Percentiles rank a stretch among this genome's conserved stretches.
phyloP scores from a whole-genome alignment of 2,113 vertebrate species.

The Channa maculata region DNA sequence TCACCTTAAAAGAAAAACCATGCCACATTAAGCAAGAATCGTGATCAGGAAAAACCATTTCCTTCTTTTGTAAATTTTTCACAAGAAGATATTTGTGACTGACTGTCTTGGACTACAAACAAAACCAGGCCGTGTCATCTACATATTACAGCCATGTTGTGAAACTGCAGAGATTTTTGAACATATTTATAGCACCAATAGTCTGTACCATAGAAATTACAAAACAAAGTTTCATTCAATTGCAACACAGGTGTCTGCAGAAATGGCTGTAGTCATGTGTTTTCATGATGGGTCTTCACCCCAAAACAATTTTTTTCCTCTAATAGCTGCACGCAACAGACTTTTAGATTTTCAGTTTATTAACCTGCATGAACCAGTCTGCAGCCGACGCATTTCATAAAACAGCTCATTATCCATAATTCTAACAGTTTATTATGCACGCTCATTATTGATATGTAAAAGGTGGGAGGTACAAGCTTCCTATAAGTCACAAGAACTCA shows the following conservation, averaged over 20 bases:
- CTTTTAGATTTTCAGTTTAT: too few relatives aligned
- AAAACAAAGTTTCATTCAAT: constrained; percentile 49
- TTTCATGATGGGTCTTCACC: constrained; percentile 46
- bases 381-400: too few relatives aligned
- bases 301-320: constrained; percentile 35
- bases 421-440: too few relatives aligned
- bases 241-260: constrained; percentile 59
- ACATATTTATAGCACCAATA: constrained; percentile 79
- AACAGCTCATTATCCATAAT: too few relatives aligned
- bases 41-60: constrained; percentile 78
- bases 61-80: constrained; percentile 43
- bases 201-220: constrained; percentile 66
- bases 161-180: constrained; percentile 84
- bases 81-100: constrained; percentile 72
- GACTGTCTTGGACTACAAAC: constrained; percentile 84
- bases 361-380: too few relatives aligned
- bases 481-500: too few relatives aligned
- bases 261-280: constrained; percentile 57
- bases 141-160: constrained; percentile 81
- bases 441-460: too few relatives aligned
- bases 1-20: constrained; percentile 75
- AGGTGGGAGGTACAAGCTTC: too few relatives aligned
- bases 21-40: constrained; percentile 82
- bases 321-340: too few relatives aligned
- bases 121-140: constrained; percentile 75